Base-by-base conservation (phyloP, 2,113 vertebrate species). In the Drymodes brunneopygia region DNA sequence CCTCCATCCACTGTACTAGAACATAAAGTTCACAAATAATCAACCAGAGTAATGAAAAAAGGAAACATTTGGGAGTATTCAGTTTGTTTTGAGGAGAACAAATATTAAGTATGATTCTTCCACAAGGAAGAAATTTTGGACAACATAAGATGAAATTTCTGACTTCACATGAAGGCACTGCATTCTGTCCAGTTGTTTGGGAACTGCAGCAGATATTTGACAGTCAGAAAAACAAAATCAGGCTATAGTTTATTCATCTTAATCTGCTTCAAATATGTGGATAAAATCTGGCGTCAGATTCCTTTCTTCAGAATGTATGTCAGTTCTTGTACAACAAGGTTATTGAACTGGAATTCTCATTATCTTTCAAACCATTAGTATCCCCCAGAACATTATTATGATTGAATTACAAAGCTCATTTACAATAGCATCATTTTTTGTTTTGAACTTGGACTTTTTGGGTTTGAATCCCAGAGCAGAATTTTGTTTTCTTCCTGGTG, bases 291-390 rank as follows among this genome's bases (percentile, higher is more conserved):
- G 88, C 86, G 44, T 83, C 69, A 53, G 7, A 51, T 95, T 88
- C 44, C 28, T 48, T n/a, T 86, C 38, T 88, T 92, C 40, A 33
- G 51, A 15, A 12, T 42, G 7, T 44, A 42, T 45, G 40, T 71
- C 33, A 86, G 47, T 70, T 71, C 44, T 86, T 91, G 64, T 86
- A 90, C 64, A 88, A 74, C 62, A 88, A 77, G 40, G 20, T 88
- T 88, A 90, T 90, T 97, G 79, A 93, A 93, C 64, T 67, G 40
- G 33, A 82, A 64, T 92, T 95, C 56, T 74, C 88, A 62, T 92
- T 94, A 64, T n/a, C n/a, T 81, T 94, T 86, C 75, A 86, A 70
- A 40, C 72, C 44, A 88, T n/a, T 80, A 73, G n/a, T 81, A 50
- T 54, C 36, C 42, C 58, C 47, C 19, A 33, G 78, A 73, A 77